These are phyloP conservation scores for Paraplagusia blochii DNA, from an alignment of 2,113 vertebrate species.

Conservation along the genomic window DNA sequence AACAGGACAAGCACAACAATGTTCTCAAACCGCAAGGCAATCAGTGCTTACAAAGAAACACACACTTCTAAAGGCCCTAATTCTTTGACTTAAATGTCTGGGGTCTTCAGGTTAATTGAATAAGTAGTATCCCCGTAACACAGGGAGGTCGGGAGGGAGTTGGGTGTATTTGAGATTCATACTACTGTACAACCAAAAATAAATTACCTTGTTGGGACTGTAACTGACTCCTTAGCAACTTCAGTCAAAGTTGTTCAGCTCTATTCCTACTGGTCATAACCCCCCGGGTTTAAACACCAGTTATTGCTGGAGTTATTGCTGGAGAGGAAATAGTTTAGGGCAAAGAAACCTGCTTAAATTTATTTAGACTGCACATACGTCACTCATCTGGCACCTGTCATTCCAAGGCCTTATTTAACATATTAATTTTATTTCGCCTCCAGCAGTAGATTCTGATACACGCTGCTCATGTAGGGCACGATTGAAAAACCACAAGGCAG, in stretches of 20 bases:
- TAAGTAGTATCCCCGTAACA: conserved; percentile 24
- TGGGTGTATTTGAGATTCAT: background rate
- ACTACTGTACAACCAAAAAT: background rate
- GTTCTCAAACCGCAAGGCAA: conserved; percentile 55
- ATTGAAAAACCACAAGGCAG: conserved; percentile 31
- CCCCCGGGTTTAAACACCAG: no score
- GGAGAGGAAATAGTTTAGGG: no score
- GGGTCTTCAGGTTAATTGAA: conserved; percentile 50
- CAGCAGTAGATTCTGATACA: conserved; percentile 36
- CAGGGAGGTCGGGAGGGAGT: background rate
- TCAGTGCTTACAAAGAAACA: conserved; percentile 38
- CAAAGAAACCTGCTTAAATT: conserved; percentile 8
- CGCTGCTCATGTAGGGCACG: conserved; percentile 23
- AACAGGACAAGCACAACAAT: conserved; percentile 19
- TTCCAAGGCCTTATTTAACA: conserved; percentile 31
- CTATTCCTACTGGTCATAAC: no score
- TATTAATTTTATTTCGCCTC: conserved; percentile 30
- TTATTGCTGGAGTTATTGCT: no score
- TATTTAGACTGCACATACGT: conserved; percentile 21
- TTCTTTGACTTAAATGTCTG: conserved; percentile 26
- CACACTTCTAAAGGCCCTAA: conserved; percentile 39
- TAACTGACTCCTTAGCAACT: no score
- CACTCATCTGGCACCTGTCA: conserved; percentile 42
- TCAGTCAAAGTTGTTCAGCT: no score
- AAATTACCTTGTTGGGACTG: no score